Evolutionary conservation across 2,113 vertebrate species (phyloP), one percentile per base, ranked within the genome.

Genomic region (Pleuronectes platessa): DNA sequence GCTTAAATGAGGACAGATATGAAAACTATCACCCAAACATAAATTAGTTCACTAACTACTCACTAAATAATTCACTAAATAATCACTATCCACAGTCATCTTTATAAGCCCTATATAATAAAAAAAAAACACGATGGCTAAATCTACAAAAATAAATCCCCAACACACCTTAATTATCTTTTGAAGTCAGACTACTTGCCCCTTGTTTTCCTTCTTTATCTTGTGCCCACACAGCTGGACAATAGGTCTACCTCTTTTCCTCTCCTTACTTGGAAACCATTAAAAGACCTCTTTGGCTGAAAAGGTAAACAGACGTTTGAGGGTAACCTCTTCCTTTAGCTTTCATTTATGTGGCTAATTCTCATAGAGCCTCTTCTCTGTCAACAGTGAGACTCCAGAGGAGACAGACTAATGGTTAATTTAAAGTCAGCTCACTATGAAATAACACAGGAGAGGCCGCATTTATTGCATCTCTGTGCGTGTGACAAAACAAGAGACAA

Each of bases 191-290:
- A 27, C 35, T 14, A 10, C 27, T 20, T 37, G 14, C 2, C 11
- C 65, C 31, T 24, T 60, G 21, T 70, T 60, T 55, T 59, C 47
- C 37, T n/a, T 71, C 61, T 65, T 66, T 47, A 62, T 65, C 65
- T 66, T 15, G 3, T 0, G 61, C 45, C 66, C 54, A 18, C 68
- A 10, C 9, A 61, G 65, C 21, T 20, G 24, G 23, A 75, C 66
- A 49, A 8, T 9, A 12, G 4, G 14, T 71, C 45, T 58, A 24
- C 35, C 45, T 0, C 58, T 53, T 85, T 23, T 74, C 51, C 63
- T 78, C 58, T n/a, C 82, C 86, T 83, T 84, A 80, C 80, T 85
- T 72, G 79, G 47, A 64, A 78, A 61, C 54, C 26, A 37, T 77
- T 73, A 74, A 60, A 76, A 66, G 55, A 68, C 18, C 71, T 80